Percentiles rank a stretch among this genome's conserved stretches.
Conservation (phyloP, 2,888 invertebrate species). For the Metellina segmentata region DNA sequence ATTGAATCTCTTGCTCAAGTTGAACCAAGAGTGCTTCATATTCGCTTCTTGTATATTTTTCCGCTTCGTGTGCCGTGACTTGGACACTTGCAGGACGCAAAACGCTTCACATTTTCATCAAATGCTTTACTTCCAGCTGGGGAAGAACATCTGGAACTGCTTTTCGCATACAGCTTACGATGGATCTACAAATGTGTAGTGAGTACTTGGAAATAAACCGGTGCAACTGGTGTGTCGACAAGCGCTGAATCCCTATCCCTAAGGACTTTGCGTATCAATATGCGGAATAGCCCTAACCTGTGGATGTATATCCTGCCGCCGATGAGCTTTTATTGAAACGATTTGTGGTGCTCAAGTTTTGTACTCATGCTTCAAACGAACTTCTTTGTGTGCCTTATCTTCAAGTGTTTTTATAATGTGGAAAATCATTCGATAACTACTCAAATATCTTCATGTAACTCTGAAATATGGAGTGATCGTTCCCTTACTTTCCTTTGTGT, state of each 20-base stretch:
- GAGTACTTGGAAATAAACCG: not conserved
- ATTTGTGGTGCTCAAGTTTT: conserved; percentile 76
- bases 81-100: not conserved
- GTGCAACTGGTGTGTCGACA: conserved; percentile 1
- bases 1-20: not conserved
- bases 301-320: conserved; percentile 75
- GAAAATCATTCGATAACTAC: conserved; percentile 49
- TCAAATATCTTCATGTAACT: conserved; percentile 34
- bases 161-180: too few relatives aligned
- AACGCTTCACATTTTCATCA: not conserved
- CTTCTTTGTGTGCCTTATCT: conserved; percentile 76
- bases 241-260: conserved; percentile 3
- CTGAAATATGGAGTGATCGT: conserved; percentile 18
- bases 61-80: not conserved
- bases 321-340: conserved; percentile 76
- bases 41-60: not conserved
- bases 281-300: conserved; percentile 61
- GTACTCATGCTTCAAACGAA: conserved; percentile 73
- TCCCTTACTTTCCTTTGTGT: conserved; percentile 3
- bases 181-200: too few relatives aligned
- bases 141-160: too few relatives aligned
- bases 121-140: not conserved
- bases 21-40: not conserved
- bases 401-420: conserved; percentile 72
- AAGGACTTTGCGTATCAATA: conserved; percentile 30